Base-by-base conservation (phyloP, 2,113 vertebrate genomes). In the Sciurus niger region DNA sequence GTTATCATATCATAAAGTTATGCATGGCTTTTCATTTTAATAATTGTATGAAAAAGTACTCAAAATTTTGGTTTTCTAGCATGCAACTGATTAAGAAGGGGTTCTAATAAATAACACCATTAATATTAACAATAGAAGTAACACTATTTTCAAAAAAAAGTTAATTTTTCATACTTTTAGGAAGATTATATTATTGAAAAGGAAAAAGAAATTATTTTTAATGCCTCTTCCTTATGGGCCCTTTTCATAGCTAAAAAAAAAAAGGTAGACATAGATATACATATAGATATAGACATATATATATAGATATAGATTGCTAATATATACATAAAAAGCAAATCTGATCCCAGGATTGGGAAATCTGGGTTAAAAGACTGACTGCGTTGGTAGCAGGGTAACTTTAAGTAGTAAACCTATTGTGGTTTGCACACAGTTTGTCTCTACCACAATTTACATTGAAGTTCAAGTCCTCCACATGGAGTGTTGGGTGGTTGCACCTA, bases 51-150 rank as follows among this genome's bases (percentile, higher is more conserved):
- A 51, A 90, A 43, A 4, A 85, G 1, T 73, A 18, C 3, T 84
- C 70, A 70, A 67, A 83, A 74, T 84, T 84, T 18, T 76, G 6
- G 40, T 84, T 91, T 92, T 93, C 90, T 51, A 92, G 72, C 37
- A 73, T 53, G 24, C 2, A 92, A 10, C 73, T 60, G 37, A 7
- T 24, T 79, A 67, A 89, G 30, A 79, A 68, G 84, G 3, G 1
- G 2, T 8, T 5, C 28, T 48, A 70, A 32, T 2, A 89, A 76
- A 76, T 25, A 40, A 67, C 6, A 32, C 12, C 76, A 89, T 73
- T 17, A 76, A 25, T 82, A n/a, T 85, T 88, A 88, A 84, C 11
- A 4, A 48, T 25, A 48, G 17, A 96, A 84, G 1, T 87, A 79
- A 70, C 2, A 60, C 0, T 25, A 4, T 77, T 97, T 92, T 10